Evolutionary conservation across 2,888 invertebrate genomes (phyloP).

Genomic region (Plagodis pulveraria): DNA sequence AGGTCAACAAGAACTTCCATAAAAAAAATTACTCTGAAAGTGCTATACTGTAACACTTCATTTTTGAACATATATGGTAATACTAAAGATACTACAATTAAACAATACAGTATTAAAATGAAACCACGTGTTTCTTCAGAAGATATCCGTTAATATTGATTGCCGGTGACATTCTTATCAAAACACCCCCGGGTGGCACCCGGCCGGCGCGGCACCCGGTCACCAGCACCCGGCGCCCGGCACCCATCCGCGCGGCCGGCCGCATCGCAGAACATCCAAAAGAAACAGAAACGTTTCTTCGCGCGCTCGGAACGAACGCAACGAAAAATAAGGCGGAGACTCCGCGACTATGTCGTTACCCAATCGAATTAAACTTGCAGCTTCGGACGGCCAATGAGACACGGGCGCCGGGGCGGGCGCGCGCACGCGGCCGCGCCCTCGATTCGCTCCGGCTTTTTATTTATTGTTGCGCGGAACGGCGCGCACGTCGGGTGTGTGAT

Average conservation of each 20-base stretch:
- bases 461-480: constrained; percentile 89
- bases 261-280: constrained; percentile 83
- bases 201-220: constrained; percentile 38
- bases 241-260: constrained; percentile 57
- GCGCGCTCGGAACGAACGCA: constrained; percentile 77
- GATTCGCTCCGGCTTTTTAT: constrained; percentile 86
- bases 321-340: constrained; percentile 83
- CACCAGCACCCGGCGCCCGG: constrained; percentile 5
- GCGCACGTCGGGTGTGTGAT: constrained; percentile 87
- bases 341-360: constrained; percentile 62
- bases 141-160: constrained; percentile 85
- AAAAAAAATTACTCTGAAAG: no score
- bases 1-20: no score
- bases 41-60: neutral
- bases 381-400: constrained; percentile 73
- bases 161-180: constrained; percentile 88
- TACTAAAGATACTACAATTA: constrained; percentile 8
- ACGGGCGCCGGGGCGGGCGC: constrained; percentile 72
- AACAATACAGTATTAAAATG: constrained; percentile 14
- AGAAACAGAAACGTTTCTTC: constrained; percentile 86
- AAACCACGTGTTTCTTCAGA: constrained; percentile 28
- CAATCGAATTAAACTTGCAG: constrained; percentile 63
- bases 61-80: neutral
- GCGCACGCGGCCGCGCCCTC: constrained; percentile 84
- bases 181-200: constrained; percentile 80